Evolutionary conservation across 2,888 invertebrate species (phyloP).

Genomic region (Stenoptilia bipunctidactyla): DNA sequence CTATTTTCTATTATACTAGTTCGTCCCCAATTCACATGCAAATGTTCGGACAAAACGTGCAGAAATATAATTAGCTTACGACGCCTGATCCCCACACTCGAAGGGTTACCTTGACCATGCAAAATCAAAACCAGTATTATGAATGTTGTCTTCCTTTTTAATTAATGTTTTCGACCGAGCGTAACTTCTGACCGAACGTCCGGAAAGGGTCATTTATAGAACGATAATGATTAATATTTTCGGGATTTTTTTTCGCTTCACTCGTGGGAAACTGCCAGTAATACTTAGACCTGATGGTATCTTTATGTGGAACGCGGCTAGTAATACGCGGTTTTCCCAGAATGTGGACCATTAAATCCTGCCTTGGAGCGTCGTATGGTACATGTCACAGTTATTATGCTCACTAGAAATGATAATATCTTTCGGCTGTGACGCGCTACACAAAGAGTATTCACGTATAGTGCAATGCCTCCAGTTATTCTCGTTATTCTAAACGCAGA

Average conservation of each 20-base stretch:
- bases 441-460: slow-evolving; percentile 30
- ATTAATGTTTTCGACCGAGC: slow-evolving; percentile 57
- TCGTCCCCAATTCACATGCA: slow-evolving; percentile 57
- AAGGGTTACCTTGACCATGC: slow-evolving; percentile 46
- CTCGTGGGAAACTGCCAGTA: slow-evolving; percentile 52
- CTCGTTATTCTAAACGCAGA: slow-evolving; percentile 31
- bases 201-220: slow-evolving; percentile 26
- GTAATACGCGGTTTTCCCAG: slow-evolving; percentile 55
- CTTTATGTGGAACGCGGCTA: slow-evolving; percentile 50
- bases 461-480: slow-evolving; percentile 31
- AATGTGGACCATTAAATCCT: slow-evolving; percentile 57
- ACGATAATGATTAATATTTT: slow-evolving; percentile 17
- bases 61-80: slow-evolving; percentile 68
- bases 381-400: slow-evolving; percentile 69
- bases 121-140: slow-evolving; percentile 42
- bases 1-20: slow-evolving; percentile 44
- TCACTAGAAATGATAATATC: slow-evolving; percentile 64
- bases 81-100: slow-evolving; percentile 26
- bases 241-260: slow-evolving; percentile 41
- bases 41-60: slow-evolving; percentile 61
- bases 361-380: slow-evolving; percentile 53
- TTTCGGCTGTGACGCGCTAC: slow-evolving; percentile 48
- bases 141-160: slow-evolving; percentile 45
- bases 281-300: slow-evolving; percentile 41
- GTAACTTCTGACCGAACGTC: slow-evolving; percentile 58